Evolutionary conservation across 2,113 vertebrate species (phyloP), one percentile per base, ranked within the genome.

Genomic region (Leucopsar rothschildi): DNA sequence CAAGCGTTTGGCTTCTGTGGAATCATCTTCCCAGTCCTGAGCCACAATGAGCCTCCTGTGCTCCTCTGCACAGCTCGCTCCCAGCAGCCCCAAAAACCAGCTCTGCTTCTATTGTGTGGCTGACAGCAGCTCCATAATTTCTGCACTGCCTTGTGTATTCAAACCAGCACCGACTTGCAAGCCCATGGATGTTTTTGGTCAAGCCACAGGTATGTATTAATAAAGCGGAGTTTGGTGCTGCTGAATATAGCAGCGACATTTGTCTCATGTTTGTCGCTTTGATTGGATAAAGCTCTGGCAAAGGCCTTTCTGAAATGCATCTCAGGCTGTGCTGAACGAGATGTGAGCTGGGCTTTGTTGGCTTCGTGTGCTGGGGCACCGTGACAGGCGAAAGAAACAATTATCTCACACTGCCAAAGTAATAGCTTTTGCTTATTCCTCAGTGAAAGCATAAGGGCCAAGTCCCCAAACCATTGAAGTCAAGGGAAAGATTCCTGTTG

Each of bases 41-140:
- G 56, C 39, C 13, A 2, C 0, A 2, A 25, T 27, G 61, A 79
- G 40, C 42, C 25, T 55, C 6, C 29, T 1, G 6, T 9, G 6
- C 16, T 42, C 11, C 29, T 31, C 80, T 2, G 2, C 21, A 63
- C 7, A 2, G 1, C 45, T 66, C 0, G 0, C 18, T 65, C 39
- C 39, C 42, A 39, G 68, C 33, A 75, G 56, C 44, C 28, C 37
- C 53, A 0, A 31, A 63, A 60, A 17, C 5, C 27, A 14, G 63
- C 75, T 66, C 75, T 76, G 45, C n/a, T 53, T 37, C 52, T 75
- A 0, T 3, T 61, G 42, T 31, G 15, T 2, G 9, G n/a, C 57
- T 86, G 59, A 15, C 4, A 11, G 72, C 18, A 15, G 22, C 82
- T 64, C 22, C 21, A 8, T 3, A 2, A 5, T 69, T 85, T 60